Conservation (phyloP, 2,113 vertebrate species). For the Rhinopomastus cyanomelas region DNA sequence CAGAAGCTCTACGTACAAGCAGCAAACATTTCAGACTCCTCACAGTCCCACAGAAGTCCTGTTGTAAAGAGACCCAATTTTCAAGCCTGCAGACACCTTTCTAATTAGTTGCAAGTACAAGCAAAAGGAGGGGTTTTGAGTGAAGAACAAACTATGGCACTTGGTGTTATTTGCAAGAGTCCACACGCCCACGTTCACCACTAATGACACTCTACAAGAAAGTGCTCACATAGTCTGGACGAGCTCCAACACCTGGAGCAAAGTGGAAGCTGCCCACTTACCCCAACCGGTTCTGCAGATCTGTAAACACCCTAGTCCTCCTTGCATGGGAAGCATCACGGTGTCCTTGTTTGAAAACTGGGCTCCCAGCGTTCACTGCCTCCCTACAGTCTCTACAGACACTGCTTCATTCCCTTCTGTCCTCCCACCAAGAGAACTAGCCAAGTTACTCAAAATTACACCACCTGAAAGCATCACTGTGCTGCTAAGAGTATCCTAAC, state of each 20-base stretch:
- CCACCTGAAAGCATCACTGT: not conserved
- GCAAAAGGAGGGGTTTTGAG: not conserved
- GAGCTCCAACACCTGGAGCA: not conserved
- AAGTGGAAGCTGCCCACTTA: not conserved
- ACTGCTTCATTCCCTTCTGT: not conserved
- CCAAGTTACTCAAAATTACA: not conserved
- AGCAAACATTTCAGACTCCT: conserved; percentile 35
- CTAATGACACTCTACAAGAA: not conserved
- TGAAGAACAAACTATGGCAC: not conserved
- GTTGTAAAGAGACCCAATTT: conserved; percentile 16
- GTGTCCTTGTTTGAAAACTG: not conserved
- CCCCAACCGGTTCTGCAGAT: not conserved
- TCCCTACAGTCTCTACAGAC: not conserved
- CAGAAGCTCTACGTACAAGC: conserved; percentile 51
- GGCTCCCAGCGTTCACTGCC: not conserved
- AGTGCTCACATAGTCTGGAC: not conserved
- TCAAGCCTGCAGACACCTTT: conserved; percentile 36
- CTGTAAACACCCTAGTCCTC: not conserved
- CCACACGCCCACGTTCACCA: not conserved
- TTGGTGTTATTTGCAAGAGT: not conserved
- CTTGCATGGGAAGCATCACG: not conserved
- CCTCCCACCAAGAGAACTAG: not conserved
- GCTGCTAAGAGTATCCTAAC: not conserved
- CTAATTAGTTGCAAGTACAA: not conserved
- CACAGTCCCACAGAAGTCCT: not conserved